Evolutionary conservation across 2,888 invertebrate genomes (phyloP).

Genomic region (Enchytraeus crypticus): DNA sequence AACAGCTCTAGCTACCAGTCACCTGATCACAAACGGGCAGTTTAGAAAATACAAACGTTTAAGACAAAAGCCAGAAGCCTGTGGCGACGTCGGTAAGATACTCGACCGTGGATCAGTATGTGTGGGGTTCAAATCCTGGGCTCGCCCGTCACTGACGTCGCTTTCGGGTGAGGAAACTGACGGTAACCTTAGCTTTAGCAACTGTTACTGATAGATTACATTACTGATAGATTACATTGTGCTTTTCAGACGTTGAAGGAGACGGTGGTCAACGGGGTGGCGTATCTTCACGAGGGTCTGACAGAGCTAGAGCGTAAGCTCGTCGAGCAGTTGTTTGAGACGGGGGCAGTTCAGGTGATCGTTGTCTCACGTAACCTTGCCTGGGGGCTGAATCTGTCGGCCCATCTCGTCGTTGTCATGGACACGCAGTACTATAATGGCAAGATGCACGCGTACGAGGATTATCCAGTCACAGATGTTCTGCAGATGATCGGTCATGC

Average conservation of each 20-base stretch:
- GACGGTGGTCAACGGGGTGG: slow-evolving; percentile 86
- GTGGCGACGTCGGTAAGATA: too few relatives aligned
- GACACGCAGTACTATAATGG: slow-evolving; percentile 89
- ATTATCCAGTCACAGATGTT: slow-evolving; percentile 93
- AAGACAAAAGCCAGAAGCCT: too few relatives aligned
- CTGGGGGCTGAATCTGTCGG: slow-evolving; percentile 78
- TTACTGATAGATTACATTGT: too few relatives aligned
- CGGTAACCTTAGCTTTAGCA: too few relatives aligned
- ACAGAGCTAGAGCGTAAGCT: slow-evolving; percentile 72
- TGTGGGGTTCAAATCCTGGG: too few relatives aligned
- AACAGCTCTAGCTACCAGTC: too few relatives aligned
- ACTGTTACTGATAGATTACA: too few relatives aligned
- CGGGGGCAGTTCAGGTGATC: slow-evolving; percentile 78
- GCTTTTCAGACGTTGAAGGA: slow-evolving; percentile 71
- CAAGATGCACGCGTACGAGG: slow-evolving; percentile 72
- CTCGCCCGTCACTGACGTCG: too few relatives aligned
- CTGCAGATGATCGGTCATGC: slow-evolving; percentile 96
- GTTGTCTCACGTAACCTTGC: slow-evolving; percentile 85
- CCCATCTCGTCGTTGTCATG: slow-evolving; percentile 91
- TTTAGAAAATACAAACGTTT: too few relatives aligned
- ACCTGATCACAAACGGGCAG: too few relatives aligned
- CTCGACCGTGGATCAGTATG: too few relatives aligned
- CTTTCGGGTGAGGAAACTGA: too few relatives aligned
- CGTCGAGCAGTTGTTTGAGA: slow-evolving; percentile 85
- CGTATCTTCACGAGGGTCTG: slow-evolving; percentile 91